Base-by-base conservation (phyloP, 2,888 invertebrate species). In the Lepidochitona cinerea region DNA sequence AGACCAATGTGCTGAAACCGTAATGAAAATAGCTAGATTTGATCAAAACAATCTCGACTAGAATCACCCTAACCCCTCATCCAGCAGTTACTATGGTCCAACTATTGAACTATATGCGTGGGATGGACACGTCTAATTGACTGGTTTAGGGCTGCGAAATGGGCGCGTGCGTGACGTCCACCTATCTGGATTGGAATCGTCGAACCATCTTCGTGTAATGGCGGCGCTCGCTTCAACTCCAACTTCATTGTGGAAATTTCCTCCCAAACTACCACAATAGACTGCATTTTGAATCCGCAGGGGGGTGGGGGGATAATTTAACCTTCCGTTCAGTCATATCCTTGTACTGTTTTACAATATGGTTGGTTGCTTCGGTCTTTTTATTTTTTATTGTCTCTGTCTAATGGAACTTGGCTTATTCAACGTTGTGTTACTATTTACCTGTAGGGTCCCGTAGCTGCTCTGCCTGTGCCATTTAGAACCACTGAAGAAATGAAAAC, bases 391-490 rank as follows among this genome's bases (percentile, higher is more conserved):
- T 41, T 41, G 9, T 41, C 18, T 41, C 18, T 18, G 18, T 18
- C 18, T 18, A 41, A 18, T 12, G 9, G 9, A 12, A 41, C 41
- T 9, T 12, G 9, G 41, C 41, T 41, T 41, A n/a, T 5, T 49
- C 1, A 49, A 7, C 3, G 49, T 49, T 2, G 49, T 5, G 18
- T 49, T 49, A 23, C 23, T 23, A n/a, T 18, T 49, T 7, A 23
- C 23, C 3, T n/a, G 2, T 35, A 85, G 84, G 85, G 83, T 18
- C 85, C 84, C 2, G 72, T 87, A 9, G 85, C 86, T 14, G 82
- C 83, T 1, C 72, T 88, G 12, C 87, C 88, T 36, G 84, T 86
- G 1, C 75, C 84, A 1, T 87, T 83, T 73, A 72, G 84, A 9
- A 87, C 87, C 0, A 75, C 77, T 9, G 65, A 67, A 14, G 74